Evolutionary conservation across 2,888 invertebrate genomes (phyloP).

Genomic region (Liopterus haemorrhoidalis): DNA sequence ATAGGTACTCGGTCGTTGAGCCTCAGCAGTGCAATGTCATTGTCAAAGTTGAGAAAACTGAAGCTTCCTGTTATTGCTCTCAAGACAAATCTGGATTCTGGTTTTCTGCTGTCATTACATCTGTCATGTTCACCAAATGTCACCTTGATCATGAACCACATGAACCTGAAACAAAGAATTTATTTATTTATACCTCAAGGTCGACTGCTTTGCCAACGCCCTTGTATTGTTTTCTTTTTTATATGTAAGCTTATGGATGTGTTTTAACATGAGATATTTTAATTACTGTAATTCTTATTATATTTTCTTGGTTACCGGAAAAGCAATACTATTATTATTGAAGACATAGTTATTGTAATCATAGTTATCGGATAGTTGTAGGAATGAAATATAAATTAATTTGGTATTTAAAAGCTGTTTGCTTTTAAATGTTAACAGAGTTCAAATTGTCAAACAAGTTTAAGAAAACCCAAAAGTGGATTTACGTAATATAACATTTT

Average conservation of each 20-base stretch:
- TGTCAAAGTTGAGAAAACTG: slow-evolving; percentile 79
- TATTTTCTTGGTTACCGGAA: too few relatives aligned
- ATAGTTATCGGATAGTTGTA: too few relatives aligned
- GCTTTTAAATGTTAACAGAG: too few relatives aligned
- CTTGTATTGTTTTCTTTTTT: neutral
- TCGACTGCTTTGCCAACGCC: neutral
- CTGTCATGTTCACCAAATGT: slow-evolving; percentile 84
- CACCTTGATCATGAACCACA: slow-evolving; percentile 90
- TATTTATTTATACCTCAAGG: slow-evolving; percentile 1
- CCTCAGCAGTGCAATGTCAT: slow-evolving; percentile 77
- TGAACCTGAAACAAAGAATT: slow-evolving; percentile 58
- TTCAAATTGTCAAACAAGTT: too few relatives aligned
- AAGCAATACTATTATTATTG: too few relatives aligned
- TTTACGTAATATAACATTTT: too few relatives aligned
- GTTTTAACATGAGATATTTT: slow-evolving; percentile 1
- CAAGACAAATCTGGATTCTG: slow-evolving; percentile 74
- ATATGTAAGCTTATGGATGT: neutral
- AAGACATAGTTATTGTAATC: too few relatives aligned
- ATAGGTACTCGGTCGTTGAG: slow-evolving; percentile 77
- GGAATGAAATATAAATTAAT: too few relatives aligned
- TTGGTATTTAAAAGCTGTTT: too few relatives aligned
- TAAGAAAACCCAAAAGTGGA: too few relatives aligned
- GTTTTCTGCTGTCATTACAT: slow-evolving; percentile 64
- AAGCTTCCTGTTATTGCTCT: slow-evolving; percentile 74
- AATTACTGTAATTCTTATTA: slow-evolving; percentile 25